Base-by-base conservation (phyloP, 2,113 vertebrate species). In the Platichthys flesus region DNA sequence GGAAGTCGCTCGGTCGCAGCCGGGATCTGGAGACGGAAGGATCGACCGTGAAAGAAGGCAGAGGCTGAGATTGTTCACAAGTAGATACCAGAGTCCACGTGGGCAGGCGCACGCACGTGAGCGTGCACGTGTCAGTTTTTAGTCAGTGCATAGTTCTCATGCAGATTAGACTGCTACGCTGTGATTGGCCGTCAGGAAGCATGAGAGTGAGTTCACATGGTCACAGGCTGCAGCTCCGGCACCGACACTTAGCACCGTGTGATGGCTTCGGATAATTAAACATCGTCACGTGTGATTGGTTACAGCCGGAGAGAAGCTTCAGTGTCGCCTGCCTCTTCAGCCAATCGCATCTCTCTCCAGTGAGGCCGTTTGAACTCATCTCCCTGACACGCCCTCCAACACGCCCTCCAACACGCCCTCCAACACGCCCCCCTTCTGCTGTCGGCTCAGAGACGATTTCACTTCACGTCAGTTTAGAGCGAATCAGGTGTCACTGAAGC, bases 81-180 rank as follows among this genome's bases (percentile, higher is more conserved):
- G 93, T 94, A 95, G 94, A 95, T 95, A 96, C 94, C 96, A 93
- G 94, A 96, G 95, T 96, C 93, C 94, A 95, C 95, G 94, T 71
- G 78, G 66, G 70, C 81, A 28, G 58, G 61, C 45, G 64, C 74
- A 26, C 61, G 71, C 76, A 76, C 47, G 67, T 74, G 72, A 56
- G 66, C 35, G 5, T 62, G 67, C 66, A 81, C 47, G 37, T 74
- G 67, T 76, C 9, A 68, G 91, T 95, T 95, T 96, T 93, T 45
- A 85, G 94, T 96, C 95, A 96, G 97, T 98, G 97, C 97, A 98
- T 98, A 98, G 97, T 96, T 96, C 92, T 95, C 97, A 98, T 98
- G 97, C 97, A 97, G 97, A 96, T 96, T 95, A 78, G 95, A 95
- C 96, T 97, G 97, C 97, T 95, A 95, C 95, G 95, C 95, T 95